Evolutionary conservation across 2,888 invertebrate genomes (phyloP).

Genomic region (Agriopis aurantiaria): DNA sequence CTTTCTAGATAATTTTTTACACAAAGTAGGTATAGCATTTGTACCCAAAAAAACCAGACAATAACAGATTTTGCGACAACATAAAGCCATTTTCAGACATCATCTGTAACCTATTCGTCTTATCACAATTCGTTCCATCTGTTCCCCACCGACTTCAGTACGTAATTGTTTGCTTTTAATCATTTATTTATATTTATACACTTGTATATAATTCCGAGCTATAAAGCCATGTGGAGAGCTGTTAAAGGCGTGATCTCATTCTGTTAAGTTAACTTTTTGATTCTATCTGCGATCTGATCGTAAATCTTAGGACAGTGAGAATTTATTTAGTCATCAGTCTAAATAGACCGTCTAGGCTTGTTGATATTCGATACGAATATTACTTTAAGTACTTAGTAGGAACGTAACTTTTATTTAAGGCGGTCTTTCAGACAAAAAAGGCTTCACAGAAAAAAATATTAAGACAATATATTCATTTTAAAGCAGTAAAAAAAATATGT

Average conservation of each 20-base stretch:
- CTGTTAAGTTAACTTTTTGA: constrained; percentile 37
- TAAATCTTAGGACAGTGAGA: constrained; percentile 30
- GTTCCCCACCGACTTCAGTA: constrained; percentile 18
- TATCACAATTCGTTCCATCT: constrained; percentile 32
- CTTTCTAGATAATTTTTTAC: too few relatives aligned
- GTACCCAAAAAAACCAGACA: constrained; percentile 13
- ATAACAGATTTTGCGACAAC: constrained; percentile 13
- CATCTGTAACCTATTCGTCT: constrained; percentile 31
- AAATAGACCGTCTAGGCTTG: constrained; percentile 25
- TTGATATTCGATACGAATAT: constrained; percentile 18
- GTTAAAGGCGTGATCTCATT: constrained; percentile 42
- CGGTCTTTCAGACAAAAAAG: too few relatives aligned
- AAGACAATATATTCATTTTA: too few relatives aligned
- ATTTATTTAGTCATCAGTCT: constrained; percentile 22
- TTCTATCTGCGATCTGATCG: constrained; percentile 31
- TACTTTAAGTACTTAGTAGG: neutral
- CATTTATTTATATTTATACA: constrained; percentile 41
- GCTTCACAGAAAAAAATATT: too few relatives aligned
- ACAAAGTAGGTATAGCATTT: neutral
- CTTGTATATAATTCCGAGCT: constrained; percentile 39
- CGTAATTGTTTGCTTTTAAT: constrained; percentile 47
- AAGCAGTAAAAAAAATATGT: too few relatives aligned
- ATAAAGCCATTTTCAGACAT: constrained; percentile 8
- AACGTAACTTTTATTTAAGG: too few relatives aligned
- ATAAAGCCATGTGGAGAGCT: constrained; percentile 33